phyloP scores from a whole-genome alignment of 2,797 vertebrate genomes.

The Chromobotia macracanthus region DNA sequence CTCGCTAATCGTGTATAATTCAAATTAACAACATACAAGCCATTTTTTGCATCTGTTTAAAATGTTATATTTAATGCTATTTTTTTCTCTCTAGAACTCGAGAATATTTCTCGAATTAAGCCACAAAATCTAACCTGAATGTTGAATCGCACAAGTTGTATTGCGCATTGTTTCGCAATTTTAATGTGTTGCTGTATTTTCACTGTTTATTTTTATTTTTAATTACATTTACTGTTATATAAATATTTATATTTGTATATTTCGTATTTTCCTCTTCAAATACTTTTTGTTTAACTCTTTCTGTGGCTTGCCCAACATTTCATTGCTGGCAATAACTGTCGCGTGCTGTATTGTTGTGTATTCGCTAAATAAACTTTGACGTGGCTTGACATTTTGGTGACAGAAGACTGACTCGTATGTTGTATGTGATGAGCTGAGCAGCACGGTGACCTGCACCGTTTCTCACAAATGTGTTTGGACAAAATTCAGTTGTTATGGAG shows the following conservation, averaged over 20 bases:
- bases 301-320: not conserved
- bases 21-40: too few species aligned
- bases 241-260: not conserved
- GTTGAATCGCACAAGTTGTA: not conserved
- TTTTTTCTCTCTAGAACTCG: not conserved
- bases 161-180: not conserved
- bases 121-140: too few species aligned
- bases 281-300: not conserved
- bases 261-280: not conserved
- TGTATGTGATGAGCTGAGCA: not conserved
- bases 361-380: not conserved
- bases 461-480: not conserved
- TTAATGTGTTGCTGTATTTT: too few species aligned
- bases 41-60: too few species aligned
- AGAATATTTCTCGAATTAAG: too few species aligned
- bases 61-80: not conserved
- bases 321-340: not conserved
- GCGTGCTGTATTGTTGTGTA: not conserved
- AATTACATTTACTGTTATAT: too few species aligned
- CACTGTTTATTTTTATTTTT: too few species aligned
- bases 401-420: not conserved
- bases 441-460: not conserved
- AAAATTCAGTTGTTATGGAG: not conserved
- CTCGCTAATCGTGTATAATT: not conserved
- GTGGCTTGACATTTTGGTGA: not conserved